Base-by-base conservation (phyloP, 1,140 invertebrate species). In the Battus philenor region DNA sequence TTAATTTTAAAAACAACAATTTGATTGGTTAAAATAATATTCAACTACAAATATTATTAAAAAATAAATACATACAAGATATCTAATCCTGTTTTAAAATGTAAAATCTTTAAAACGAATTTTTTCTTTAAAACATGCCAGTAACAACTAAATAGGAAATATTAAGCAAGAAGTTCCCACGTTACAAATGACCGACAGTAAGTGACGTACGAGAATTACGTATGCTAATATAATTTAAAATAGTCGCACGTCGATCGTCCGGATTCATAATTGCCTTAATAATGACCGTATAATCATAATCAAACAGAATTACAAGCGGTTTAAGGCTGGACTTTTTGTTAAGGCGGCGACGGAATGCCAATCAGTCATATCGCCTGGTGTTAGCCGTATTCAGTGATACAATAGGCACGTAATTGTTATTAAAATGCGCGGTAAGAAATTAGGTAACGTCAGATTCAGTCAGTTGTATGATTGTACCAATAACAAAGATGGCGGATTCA, bases 181-280 rank as follows among this genome's bases (percentile, higher is more conserved):
- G 73, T 52, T 27, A 44, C 39, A 26, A 48, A 38, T 27, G 29
- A 15, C 15, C n/a, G n/a, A n/a, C n/a, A n/a, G n/a, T n/a, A n/a
- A n/a, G n/a, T n/a, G n/a, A n/a, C n/a, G n/a, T n/a, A n/a, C n/a
- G n/a, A n/a, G n/a, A n/a, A n/a, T n/a, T n/a, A n/a, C 38, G 26
- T 55, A 66, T 68, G 57, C 62, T 73, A 78, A 82, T 78, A 58
- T 63, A 54, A 47, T 34, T 47, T 49, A 73, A 62, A 74, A 77
- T 71, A 66, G 63, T 59, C 52, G 49, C 53, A 56, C 57, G 51
- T 54, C 44, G 56, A 49, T 24, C 64, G 54, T 73, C 66, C 65
- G 63, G 50, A 41, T 39, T 64, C 59, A 78, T 83, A 83, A 83
- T 80, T 83, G 64, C 62, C 66, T 68, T 71, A 78, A 80, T 82